Conservation (phyloP, 2,797 vertebrate genomes). For the Odontamblyopus rebecca region DNA sequence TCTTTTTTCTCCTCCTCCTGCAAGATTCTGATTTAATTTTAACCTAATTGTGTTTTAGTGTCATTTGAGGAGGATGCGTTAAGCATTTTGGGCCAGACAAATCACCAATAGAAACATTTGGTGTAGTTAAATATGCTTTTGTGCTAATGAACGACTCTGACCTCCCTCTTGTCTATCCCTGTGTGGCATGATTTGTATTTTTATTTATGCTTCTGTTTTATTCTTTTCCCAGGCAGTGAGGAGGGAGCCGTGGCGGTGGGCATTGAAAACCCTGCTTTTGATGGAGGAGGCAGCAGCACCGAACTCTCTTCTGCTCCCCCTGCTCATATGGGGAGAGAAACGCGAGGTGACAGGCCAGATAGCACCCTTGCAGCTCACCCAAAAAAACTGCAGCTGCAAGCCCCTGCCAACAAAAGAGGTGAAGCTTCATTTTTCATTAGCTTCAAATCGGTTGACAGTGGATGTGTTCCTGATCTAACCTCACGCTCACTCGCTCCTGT, state of each 20-base stretch:
- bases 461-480: conserved; percentile 81
- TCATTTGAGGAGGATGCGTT: conserved; percentile 91
- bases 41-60: conserved; percentile 99
- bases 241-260: conserved; percentile 77
- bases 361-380: conserved; percentile 88
- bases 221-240: conserved; percentile 76
- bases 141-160: conserved; percentile 62
- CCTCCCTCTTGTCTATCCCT: conserved; percentile 35
- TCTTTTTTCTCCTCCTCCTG: conserved; percentile 77
- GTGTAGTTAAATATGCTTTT: conserved; percentile 77
- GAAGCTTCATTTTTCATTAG: conserved; percentile 89
- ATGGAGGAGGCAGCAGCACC: conserved; percentile 75
- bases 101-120: conserved; percentile 81
- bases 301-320: conserved; percentile 78
- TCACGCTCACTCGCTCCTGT: conserved; percentile 54
- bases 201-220: conserved; percentile 47
- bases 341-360: conserved; percentile 86
- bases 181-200: conserved; percentile 37
- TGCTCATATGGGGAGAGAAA: conserved; percentile 81
- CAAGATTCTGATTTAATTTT: conserved; percentile 97
- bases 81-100: conserved; percentile 82
- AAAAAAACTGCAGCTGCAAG: conserved; percentile 85
- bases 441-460: conserved; percentile 79
- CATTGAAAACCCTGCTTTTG: conserved; percentile 86
- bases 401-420: conserved; percentile 88